phyloP scores from a whole-genome alignment of 2,888 invertebrate species.

The Papilio demoleus region DNA sequence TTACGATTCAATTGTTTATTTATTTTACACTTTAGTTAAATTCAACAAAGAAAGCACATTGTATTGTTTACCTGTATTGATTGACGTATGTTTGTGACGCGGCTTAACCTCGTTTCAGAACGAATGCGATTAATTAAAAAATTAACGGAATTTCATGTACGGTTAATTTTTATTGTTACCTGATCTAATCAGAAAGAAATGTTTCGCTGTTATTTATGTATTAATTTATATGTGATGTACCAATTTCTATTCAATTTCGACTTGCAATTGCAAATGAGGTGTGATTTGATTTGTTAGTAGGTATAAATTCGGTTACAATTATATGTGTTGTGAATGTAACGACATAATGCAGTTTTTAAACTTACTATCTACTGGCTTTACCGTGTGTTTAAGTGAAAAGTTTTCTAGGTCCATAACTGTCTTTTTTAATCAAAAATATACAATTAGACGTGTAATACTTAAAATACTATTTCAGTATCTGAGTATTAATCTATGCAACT shows the following conservation, averaged over 20 bases:
- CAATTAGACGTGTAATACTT: not conserved
- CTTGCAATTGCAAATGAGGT: too few species aligned
- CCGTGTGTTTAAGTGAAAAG: too few species aligned
- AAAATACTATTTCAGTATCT: constrained; percentile 14
- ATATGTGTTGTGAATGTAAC: too few species aligned
- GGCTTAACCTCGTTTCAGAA: constrained; percentile 11
- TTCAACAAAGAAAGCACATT: not conserved
- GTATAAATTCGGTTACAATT: too few species aligned
- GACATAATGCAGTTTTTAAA: too few species aligned
- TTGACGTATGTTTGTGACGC: constrained; percentile 8
- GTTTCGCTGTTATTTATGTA: not conserved
- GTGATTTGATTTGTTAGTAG: too few species aligned
- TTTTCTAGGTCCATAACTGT: not conserved
- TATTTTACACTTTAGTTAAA: not conserved
- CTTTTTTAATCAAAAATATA: not conserved
- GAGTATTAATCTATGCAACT: constrained; percentile 32
- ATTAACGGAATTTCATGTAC: constrained; percentile 5
- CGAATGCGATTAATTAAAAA: constrained; percentile 9
- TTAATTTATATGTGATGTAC: not conserved
- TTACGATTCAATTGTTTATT: not conserved
- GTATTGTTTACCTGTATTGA: not conserved
- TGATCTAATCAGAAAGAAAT: not conserved
- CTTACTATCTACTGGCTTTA: too few species aligned
- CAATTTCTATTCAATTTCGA: too few species aligned
- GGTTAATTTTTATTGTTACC: not conserved